Conservation (phyloP, 1,140 invertebrate genomes). For the Platorchestia sp. region DNA sequence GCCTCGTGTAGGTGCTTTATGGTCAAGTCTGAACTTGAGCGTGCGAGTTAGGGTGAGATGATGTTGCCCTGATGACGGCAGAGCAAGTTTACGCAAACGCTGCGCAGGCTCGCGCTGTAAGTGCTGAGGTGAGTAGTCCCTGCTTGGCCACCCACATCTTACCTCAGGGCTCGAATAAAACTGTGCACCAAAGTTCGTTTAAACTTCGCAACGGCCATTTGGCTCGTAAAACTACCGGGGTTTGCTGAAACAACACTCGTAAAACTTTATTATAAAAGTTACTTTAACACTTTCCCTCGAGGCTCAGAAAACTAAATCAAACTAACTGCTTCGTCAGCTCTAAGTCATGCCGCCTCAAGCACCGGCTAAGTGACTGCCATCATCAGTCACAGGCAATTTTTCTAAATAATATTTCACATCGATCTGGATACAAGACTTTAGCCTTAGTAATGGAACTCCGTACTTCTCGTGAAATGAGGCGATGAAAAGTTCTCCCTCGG, state of each 20-base stretch:
- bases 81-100: neutral
- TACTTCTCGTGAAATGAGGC: neutral
- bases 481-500: neutral
- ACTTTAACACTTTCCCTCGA: conserved; percentile 36
- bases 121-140: neutral
- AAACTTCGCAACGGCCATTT: conserved; percentile 43
- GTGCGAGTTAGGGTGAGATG: conserved; percentile 1
- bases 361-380: neutral
- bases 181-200: conserved; percentile 40
- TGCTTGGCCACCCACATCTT: neutral
- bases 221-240: conserved; percentile 48
- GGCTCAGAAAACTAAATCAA: conserved; percentile 22
- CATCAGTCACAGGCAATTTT: neutral
- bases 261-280: conserved; percentile 55
- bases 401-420: neutral
- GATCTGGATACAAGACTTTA: neutral
- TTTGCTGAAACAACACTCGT: conserved; percentile 53
- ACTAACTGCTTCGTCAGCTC: conserved; percentile 38
- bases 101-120: neutral
- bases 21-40: neutral
- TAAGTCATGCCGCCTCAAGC: neutral
- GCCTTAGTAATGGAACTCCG: neutral
- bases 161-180: conserved; percentile 23
- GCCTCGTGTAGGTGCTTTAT: neutral
- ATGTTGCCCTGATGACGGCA: neutral